These are phyloP conservation scores for Megalopta genalis DNA, from an alignment of 1,140 invertebrate species.

Conservation along the genomic window DNA sequence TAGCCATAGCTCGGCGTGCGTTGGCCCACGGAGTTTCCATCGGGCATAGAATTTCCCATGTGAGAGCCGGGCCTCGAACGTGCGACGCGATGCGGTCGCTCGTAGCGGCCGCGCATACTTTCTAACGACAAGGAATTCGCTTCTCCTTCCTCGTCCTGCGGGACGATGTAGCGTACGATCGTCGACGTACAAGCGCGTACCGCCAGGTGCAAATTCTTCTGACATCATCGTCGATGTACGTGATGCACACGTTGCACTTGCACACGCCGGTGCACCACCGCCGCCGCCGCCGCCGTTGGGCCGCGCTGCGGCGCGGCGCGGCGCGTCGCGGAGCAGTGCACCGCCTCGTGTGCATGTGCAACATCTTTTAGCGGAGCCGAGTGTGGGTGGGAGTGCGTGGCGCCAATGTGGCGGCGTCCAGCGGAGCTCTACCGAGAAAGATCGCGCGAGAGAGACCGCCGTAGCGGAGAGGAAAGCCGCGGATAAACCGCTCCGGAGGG, in stretches of 20 bases:
- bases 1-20: conserved; percentile 24
- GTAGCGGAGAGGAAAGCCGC: conserved; percentile 37
- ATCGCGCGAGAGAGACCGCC: conserved; percentile 32
- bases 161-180: conserved; percentile 36
- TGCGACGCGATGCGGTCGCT: too few relatives aligned
- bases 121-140: conserved; percentile 55
- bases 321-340: conserved; percentile 18
- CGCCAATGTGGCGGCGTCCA: conserved; percentile 74
- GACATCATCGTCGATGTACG: conserved; percentile 69
- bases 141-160: conserved; percentile 25
- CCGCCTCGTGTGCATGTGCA: conserved; percentile 48
- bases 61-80: not conserved
- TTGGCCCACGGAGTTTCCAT: conserved; percentile 48
- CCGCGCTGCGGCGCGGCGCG: conserved; percentile 16
- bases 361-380: conserved; percentile 30
- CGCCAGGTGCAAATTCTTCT: conserved; percentile 74
- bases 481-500: conserved; percentile 51
- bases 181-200: conserved; percentile 53
- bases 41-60: conserved; percentile 49
- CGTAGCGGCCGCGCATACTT: conserved; percentile 21
- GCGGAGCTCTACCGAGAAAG: conserved; percentile 58
- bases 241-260: conserved; percentile 58
- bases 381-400: conserved; percentile 71
- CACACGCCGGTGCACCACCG: not conserved
- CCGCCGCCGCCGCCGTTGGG: not conserved